These are phyloP conservation scores for Berghia stephanieae DNA, from an alignment of 1,140 invertebrate species.

Conservation along the genomic window DNA sequence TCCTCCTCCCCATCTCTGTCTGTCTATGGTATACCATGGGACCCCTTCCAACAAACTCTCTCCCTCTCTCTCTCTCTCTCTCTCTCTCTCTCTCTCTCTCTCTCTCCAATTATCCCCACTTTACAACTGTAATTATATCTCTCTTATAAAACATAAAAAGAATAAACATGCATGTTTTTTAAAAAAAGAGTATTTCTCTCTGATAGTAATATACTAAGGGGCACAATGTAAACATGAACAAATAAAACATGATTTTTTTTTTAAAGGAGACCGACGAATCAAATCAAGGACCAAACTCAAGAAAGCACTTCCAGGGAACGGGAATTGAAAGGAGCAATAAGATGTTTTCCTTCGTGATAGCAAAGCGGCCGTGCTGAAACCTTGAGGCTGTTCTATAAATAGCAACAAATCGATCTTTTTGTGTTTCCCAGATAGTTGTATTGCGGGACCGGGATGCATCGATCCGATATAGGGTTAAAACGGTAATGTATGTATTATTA, in stretches of 20 bases:
- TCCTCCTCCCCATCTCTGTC: not conserved
- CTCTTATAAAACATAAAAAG: not conserved
- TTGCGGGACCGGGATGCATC: no score
- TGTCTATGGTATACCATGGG: not conserved
- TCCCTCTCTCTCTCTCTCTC: not conserved
- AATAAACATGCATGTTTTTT: not conserved
- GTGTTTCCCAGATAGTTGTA: no score
- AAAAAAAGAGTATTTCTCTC: not conserved
- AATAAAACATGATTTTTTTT: not conserved
- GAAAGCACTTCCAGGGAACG: no score
- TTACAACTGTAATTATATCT: no score
- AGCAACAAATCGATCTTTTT: no score
- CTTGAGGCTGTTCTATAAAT: no score
- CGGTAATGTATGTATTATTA: no score
- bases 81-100: constrained; percentile 1
- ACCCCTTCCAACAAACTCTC: not conserved
- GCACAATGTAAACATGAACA: not conserved
- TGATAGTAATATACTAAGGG: not conserved
- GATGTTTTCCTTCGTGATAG: no score
- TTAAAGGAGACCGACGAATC: not conserved
- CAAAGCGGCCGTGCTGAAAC: no score
- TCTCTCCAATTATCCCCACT: not conserved
- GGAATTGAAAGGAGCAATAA: no score
- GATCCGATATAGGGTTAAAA: no score
- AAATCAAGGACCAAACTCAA: no score